These are phyloP conservation scores for Serripes groenlandicus DNA, from an alignment of 2,888 invertebrate genomes.

Conservation along the genomic window DNA sequence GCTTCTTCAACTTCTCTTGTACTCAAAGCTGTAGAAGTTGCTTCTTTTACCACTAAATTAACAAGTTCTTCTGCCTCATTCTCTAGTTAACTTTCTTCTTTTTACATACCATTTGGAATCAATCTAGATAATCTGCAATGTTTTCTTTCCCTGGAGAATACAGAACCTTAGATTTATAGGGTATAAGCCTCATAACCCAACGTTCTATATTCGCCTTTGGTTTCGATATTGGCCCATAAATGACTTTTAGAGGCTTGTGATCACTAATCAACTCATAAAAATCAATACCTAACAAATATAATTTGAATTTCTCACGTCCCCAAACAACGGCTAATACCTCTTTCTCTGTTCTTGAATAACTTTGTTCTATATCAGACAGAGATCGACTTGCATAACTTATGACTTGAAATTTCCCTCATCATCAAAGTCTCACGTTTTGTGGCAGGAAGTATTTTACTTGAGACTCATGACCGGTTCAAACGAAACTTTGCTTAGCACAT, in stretches of 20 bases:
- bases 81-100: not conserved
- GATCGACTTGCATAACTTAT: conserved; percentile 64
- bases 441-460: too few species aligned
- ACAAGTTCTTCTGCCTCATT: conserved; percentile 36
- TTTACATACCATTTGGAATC: not conserved
- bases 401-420: too few species aligned
- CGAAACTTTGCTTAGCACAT: too few species aligned
- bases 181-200: conserved; percentile 69
- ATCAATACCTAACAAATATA: conserved; percentile 68
- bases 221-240: conserved; percentile 69
- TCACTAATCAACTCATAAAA: conserved; percentile 71
- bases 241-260: conserved; percentile 73
- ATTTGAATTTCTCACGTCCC: conserved; percentile 72
- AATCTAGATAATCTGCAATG: conserved; percentile 63
- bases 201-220: conserved; percentile 73
- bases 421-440: too few species aligned
- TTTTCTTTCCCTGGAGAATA: conserved; percentile 56
- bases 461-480: too few species aligned
- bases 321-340: conserved; percentile 65
- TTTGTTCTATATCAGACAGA: conserved; percentile 48
- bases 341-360: conserved; percentile 70
- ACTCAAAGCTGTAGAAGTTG: conserved; percentile 46
- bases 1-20: conserved; percentile 58
- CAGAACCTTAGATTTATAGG: conserved; percentile 52
- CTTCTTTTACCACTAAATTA: conserved; percentile 37